Base-by-base conservation (phyloP, 1,140 invertebrate genomes). In the Psix sp. region DNA sequence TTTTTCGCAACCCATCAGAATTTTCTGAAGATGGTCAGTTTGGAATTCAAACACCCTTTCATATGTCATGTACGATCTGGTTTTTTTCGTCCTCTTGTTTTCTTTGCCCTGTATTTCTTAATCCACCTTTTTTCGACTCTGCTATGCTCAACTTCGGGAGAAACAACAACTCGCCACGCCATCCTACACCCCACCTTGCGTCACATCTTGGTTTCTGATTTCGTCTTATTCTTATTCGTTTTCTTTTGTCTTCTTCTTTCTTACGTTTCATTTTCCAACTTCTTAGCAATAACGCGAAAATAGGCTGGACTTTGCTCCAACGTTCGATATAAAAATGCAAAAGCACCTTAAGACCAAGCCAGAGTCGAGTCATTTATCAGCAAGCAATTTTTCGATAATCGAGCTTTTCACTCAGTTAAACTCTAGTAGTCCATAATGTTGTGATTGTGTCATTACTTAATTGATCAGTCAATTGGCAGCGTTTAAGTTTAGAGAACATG, bases 261-360 rank as follows among this genome's bases (percentile, higher is more conserved):
- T 57, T 74, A 38, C 60, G 36, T 36, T 35, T 59, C 56, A 48
- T 24, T 17, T 54, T 17, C 38, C 21, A 68, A 54, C 33, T 36
- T 52, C 52, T 52, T 39, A 29, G 57, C 57, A 35, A 21, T 33
- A 56, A 51, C 63, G 48, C 65, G 46, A 52, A 68, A 48, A 33
- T 26, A 38, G 68, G 68, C 36, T 72, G 68, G 67, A 72, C 46
- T 72, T 72, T 72, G 68, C 68, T 72, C 59, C 68, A 59, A 65
- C 46, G 24, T 51, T 71, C 43, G 18, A 45, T 38, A 33, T 48
- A 46, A 10, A 60, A 60, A 15, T 46, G 11, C 7, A 24, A 56
- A 5, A 24, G 29, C 33, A 17, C 40, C 7, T 36, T 26, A 21
- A 13, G 16, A 14, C 17, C 20, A 33, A 67, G 43, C n/a, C 7